Conservation (phyloP, 2,797 vertebrate genomes). For the Podarcis lilfordi region DNA sequence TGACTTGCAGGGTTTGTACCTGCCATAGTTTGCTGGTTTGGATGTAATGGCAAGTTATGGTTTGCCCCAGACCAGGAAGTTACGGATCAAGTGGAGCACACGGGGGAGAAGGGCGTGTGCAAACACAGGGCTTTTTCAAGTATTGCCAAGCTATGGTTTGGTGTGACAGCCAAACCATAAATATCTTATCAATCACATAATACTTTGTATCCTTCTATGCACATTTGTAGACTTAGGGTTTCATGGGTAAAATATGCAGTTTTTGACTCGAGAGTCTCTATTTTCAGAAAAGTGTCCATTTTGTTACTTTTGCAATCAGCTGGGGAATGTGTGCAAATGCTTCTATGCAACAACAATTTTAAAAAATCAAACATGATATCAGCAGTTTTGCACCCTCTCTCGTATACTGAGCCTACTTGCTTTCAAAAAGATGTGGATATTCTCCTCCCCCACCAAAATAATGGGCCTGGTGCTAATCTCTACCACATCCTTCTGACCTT, state of each 20-base stretch:
- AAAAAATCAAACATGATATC: neutral
- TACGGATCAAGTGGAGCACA: neutral
- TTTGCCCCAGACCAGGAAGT: neutral
- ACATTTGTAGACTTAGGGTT: neutral
- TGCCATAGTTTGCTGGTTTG: neutral
- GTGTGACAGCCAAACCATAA: neutral
- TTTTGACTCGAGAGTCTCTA: neutral
- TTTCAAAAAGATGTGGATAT: slow-evolving; percentile 29
- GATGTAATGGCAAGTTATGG: neutral
- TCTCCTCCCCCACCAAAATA: neutral
- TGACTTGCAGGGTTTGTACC: neutral
- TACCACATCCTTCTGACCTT: neutral
- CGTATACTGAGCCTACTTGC: neutral
- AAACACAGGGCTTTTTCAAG: neutral
- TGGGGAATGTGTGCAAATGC: neutral
- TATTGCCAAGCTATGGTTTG: neutral
- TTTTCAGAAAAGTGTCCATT: slow-evolving; percentile 1
- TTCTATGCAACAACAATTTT: slow-evolving; percentile 6
- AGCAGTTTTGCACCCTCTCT: neutral
- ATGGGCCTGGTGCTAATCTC: slow-evolving; percentile 35
- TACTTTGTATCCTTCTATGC: neutral
- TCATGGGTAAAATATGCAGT: neutral
- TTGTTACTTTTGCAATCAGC: neutral
- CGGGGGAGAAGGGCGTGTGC: neutral
- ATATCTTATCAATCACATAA: neutral